Evolutionary conservation across 2,888 invertebrate species (phyloP), one percentile per base, ranked within the genome.

Genomic region (Coelinius sp.): DNA sequence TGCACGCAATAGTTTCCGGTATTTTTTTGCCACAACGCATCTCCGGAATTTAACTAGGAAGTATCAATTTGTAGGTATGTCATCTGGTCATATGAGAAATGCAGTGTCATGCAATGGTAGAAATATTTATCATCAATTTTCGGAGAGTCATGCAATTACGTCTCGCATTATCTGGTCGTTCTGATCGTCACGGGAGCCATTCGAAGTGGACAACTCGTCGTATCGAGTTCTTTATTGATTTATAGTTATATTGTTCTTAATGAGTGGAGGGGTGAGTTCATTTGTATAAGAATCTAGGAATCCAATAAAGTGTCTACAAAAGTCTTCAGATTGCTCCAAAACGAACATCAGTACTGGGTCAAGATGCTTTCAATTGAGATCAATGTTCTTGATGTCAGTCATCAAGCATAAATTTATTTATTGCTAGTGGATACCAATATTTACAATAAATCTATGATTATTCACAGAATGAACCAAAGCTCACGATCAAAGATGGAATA

Each of bases 401-500:
- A 44, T n/a, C 3, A 35, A 2, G 2, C 46, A 20, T 6, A 17
- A 49, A 49, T 3, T 49, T 49, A 7, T n/a, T 41, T n/a, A 12
- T 12, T 6, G n/a, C 5, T n/a, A 41, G n/a, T 41, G n/a, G 7
- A 31, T 31, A 5, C 4, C 8, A 53, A 25, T 53, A 27, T 25
- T 12, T 12, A 25, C 25, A 2, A 7, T 2, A 35, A 31, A 20
- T 20, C 20, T 35, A 1, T 17, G n/a, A 31, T 35, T 59, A 3
- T 31, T 20, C 31, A 17, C 27, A 52, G 66, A 8, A 7, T 12
- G 25, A 12, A 3, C 49, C 66, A 0, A 49, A 22, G 5, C 75
- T 78, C 25, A 77, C 64, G 10, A 79, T 78, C 27, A 75, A 80
- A 49, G 66, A 80, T 59, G 76, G 80, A n/a, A 65, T 80, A 46